A percentile compares a stretch with the other conserved stretches of the same genome.
Conservation (phyloP, 2,888 invertebrate genomes). For the Drosophila cyrtoloma region DNA sequence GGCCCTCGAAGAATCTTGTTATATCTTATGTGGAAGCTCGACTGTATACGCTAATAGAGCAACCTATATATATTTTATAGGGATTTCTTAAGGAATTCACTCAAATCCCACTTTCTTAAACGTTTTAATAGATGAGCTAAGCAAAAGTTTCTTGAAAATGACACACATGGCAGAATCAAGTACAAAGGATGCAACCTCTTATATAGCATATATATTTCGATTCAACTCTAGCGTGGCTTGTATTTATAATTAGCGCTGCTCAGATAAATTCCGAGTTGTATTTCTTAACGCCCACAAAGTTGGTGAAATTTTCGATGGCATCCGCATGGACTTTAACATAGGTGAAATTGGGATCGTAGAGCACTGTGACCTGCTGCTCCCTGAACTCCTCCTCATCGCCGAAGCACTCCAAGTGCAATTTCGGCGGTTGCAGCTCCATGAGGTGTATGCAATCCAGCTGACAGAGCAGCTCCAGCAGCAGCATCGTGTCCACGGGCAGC, state of each 20-base stretch:
- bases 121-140: background rate
- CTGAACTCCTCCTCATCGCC: constrained; percentile 55
- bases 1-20: too few species aligned
- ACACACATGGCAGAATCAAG: background rate
- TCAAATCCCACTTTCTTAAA: background rate
- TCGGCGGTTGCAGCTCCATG: constrained; percentile 75
- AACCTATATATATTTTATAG: background rate
- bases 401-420: constrained; percentile 77
- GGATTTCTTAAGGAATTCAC: background rate
- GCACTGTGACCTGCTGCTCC: constrained; percentile 85
- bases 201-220: background rate
- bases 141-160: background rate
- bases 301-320: constrained; percentile 86
- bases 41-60: background rate
- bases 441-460: constrained; percentile 87
- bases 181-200: background rate
- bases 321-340: constrained; percentile 86
- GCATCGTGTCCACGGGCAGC: constrained; percentile 87
- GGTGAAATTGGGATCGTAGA: constrained; percentile 86
- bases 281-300: constrained; percentile 87
- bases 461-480: constrained; percentile 86
- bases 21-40: background rate
- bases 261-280: constrained; percentile 86
- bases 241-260: constrained; percentile 13
- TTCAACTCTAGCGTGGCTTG: background rate